These are phyloP conservation scores for Phylloscopus collybita DNA, from an alignment of 2,797 vertebrate species.

Conservation along the genomic window DNA sequence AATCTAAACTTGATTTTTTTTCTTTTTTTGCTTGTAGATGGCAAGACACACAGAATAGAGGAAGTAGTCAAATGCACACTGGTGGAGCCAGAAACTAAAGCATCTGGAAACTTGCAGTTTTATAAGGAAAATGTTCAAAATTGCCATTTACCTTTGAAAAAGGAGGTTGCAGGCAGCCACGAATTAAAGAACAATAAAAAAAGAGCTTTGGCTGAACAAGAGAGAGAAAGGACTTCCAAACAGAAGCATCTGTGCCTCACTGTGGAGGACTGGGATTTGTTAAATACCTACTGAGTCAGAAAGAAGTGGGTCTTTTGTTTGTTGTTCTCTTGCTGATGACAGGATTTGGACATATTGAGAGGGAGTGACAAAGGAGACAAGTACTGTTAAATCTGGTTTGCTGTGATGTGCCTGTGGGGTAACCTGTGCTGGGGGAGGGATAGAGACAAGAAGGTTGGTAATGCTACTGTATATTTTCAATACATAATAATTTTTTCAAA, in stretches of 20 bases:
- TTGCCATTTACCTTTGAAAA: slow-evolving; percentile 62
- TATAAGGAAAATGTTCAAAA: slow-evolving; percentile 75
- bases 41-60: slow-evolving; percentile 59
- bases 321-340: slow-evolving; percentile 51
- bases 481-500: slow-evolving; percentile 79
- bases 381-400: slow-evolving; percentile 25
- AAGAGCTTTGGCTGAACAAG: slow-evolving; percentile 72
- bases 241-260: slow-evolving; percentile 79
- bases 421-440: slow-evolving; percentile 50
- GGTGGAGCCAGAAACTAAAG: slow-evolving; percentile 54
- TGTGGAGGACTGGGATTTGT: slow-evolving; percentile 86
- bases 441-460: not conserved
- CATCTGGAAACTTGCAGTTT: slow-evolving; percentile 84
- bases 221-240: slow-evolving; percentile 75
- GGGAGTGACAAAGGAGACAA: slow-evolving; percentile 36
- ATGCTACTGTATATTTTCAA: slow-evolving; percentile 80
- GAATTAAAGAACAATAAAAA: slow-evolving; percentile 76
- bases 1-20: not conserved
- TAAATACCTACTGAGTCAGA: slow-evolving; percentile 88
- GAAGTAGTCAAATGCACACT: slow-evolving; percentile 39
- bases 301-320: slow-evolving; percentile 42
- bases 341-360: slow-evolving; percentile 11
- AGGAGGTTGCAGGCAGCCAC: slow-evolving; percentile 13
- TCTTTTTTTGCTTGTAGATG: slow-evolving; percentile 78
- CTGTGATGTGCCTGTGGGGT: slow-evolving; percentile 54